Evolutionary conservation across 2,797 vertebrate genomes (phyloP).

Genomic region (Podarcis lilfordi): DNA sequence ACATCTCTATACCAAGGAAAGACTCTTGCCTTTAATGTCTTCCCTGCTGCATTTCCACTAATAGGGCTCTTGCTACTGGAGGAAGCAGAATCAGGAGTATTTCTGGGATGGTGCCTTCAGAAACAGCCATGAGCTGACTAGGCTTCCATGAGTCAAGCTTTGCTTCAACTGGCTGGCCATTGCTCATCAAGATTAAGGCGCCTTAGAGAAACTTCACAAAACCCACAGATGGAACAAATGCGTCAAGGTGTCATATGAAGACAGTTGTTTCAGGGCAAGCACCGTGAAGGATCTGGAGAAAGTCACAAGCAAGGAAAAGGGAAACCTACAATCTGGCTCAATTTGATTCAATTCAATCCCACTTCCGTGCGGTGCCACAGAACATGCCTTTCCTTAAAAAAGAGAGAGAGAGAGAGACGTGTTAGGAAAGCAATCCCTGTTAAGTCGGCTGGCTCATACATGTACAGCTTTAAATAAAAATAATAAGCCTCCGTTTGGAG

Average conservation of each 20-base stretch:
- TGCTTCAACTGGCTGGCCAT: neutral
- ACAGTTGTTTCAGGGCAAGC: slow-evolving; percentile 41
- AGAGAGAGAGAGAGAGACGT: fast-evolving
- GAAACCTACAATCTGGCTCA: too few species aligned
- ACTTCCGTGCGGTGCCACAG: fast-evolving
- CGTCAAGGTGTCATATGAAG: slow-evolving; percentile 41
- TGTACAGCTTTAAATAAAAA: fast-evolving
- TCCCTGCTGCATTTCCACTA: neutral
- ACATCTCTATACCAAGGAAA: neutral
- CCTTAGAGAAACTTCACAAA: slow-evolving; percentile 23
- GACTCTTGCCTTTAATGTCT: neutral
- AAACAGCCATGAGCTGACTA: neutral
- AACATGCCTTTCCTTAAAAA: neutral
- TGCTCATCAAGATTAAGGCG: slow-evolving; percentile 12
- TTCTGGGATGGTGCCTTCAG: neutral
- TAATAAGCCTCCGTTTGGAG: neutral
- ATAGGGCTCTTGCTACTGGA: neutral
- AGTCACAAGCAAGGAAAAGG: too few species aligned
- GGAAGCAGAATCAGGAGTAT: neutral
- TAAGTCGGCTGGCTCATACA: fast-evolving
- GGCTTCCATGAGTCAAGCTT: neutral
- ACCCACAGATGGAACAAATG: slow-evolving; percentile 51
- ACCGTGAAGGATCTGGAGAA: slow-evolving; percentile 9
- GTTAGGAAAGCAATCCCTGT: fast-evolving
- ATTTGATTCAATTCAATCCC: fast-evolving